phyloP scores from a whole-genome alignment of 1,140 invertebrate genomes.

The Neodiprion lecontei region DNA sequence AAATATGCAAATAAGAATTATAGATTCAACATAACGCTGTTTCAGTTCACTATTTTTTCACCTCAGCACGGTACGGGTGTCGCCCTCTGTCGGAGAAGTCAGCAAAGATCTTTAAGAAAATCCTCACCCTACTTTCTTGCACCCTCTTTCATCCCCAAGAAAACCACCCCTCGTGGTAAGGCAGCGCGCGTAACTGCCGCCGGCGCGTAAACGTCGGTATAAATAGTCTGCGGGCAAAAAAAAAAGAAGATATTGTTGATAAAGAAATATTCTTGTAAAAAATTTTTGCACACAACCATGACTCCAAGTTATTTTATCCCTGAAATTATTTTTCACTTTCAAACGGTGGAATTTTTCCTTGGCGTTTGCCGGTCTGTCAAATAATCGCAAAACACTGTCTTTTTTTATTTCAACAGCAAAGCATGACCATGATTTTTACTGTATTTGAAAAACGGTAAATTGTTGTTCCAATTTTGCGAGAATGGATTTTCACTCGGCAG shows the following conservation, averaged over 20 bases:
- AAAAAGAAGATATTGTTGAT: constrained; percentile 16
- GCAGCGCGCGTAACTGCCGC: constrained; percentile 36
- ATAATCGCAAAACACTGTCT: too few species aligned
- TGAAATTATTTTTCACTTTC: background rate
- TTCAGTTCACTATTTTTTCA: constrained; percentile 32
- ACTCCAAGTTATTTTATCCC: background rate
- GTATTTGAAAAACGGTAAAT: background rate
- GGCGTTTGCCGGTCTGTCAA: background rate
- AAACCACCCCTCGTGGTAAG: constrained; percentile 54
- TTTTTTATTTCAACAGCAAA: too few species aligned
- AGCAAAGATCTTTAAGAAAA: constrained; percentile 59
- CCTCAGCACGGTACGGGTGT: constrained; percentile 47
- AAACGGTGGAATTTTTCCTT: background rate
- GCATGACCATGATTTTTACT: too few species aligned
- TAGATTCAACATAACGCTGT: constrained; percentile 10
- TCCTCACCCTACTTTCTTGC: constrained; percentile 47
- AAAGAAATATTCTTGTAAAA: constrained; percentile 11
- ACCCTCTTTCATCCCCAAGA: constrained; percentile 53
- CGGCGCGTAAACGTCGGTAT: constrained; percentile 49
- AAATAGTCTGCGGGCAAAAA: constrained; percentile 12
- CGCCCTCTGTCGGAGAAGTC: constrained; percentile 55
- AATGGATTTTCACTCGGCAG: too few species aligned
- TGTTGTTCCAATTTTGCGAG: background rate
- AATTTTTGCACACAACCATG: background rate
- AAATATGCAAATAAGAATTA: background rate